phyloP scores from a whole-genome alignment of 2,888 invertebrate genomes.

The Endotricha flammealis region DNA sequence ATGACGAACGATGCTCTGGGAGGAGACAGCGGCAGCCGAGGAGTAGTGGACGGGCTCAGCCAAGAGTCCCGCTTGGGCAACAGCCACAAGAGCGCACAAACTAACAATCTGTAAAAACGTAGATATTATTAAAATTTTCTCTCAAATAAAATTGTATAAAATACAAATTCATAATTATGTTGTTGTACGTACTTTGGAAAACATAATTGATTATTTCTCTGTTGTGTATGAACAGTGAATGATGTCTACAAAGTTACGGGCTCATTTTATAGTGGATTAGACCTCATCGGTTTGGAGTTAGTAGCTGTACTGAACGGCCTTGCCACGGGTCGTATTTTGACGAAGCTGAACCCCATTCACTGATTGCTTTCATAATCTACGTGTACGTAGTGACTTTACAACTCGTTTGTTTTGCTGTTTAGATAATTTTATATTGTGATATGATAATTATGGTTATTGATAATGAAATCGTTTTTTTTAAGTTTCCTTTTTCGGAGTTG shows the following conservation, averaged over 20 bases:
- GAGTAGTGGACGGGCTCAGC: slow-evolving; percentile 55
- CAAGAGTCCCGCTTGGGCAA: slow-evolving; percentile 36
- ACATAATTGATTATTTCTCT: slow-evolving; percentile 43
- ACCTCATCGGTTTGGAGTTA: slow-evolving; percentile 18
- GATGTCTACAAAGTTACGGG: slow-evolving; percentile 12
- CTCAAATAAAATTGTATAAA: background rate
- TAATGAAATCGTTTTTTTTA: background rate
- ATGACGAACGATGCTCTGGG: slow-evolving; percentile 54
- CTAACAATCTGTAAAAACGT: slow-evolving; percentile 30
- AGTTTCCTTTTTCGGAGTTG: background rate
- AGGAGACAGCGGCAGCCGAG: slow-evolving; percentile 47
- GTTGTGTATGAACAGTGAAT: slow-evolving; percentile 32
- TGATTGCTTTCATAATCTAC: slow-evolving; percentile 17
- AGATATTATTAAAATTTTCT: background rate
- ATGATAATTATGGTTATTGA: background rate
- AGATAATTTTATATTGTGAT: background rate
- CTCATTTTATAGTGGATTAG: slow-evolving; percentile 13
- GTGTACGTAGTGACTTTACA: background rate
- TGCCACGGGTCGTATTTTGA: slow-evolving; percentile 34
- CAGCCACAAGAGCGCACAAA: slow-evolving; percentile 35
- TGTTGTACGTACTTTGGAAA: slow-evolving; percentile 21
- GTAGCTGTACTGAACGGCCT: slow-evolving; percentile 31
- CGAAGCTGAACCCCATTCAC: slow-evolving; percentile 20
- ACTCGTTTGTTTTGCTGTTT: background rate
- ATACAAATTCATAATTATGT: background rate